Evolutionary conservation across 2,797 vertebrate species (phyloP), one percentile per base, ranked within the genome.

Genomic region (Gephyroberyx darwinii): DNA sequence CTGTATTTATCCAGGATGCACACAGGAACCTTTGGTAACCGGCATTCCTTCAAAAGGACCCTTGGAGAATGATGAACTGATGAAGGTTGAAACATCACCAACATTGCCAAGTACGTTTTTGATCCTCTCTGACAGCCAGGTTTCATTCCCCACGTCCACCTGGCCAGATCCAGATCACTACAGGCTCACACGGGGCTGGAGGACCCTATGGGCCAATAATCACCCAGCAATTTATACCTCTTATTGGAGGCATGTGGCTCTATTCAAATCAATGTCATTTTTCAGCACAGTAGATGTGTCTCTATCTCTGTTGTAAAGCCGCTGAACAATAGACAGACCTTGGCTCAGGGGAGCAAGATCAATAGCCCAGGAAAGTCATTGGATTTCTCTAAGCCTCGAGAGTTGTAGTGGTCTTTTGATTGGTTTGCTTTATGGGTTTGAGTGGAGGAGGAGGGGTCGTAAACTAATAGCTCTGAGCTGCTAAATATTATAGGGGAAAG

Each of bases 381-480:
- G 84, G 83, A 86, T 90, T 88, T 86, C 74, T 82, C 74, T 77
- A 79, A 85, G 79, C 82, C 81, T 56, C 35, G 4, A 5, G 58
- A 78, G 80, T 77, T 76, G 79, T 70, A 56, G 77, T 48, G 56
- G 71, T 58, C 59, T 76, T 86, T 83, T 88, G 86, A 89, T 90
- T 89, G 83, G 85, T 89, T 85, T 87, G 73, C 84, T 91, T 88
- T 87, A 86, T 74, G 60, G 83, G 81, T 83, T 82, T 75, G 84
- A 80, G 69, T 65, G 83, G 73, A 84, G 84, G 74, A 85, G 78
- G 74, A 84, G 78, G 54, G 63, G 70, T 65, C 83, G 85, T 88
- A 85, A 88, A 84, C 78, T 82, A 88, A 89, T 87, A 86, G 82
- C 87, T 75, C 53, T 79, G 80, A 83, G 82, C 79, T 79, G 66